A percentile compares a stretch with the other conserved stretches of the same genome.
Conservation (phyloP, 2,113 vertebrate species). For the Mola mola region DNA sequence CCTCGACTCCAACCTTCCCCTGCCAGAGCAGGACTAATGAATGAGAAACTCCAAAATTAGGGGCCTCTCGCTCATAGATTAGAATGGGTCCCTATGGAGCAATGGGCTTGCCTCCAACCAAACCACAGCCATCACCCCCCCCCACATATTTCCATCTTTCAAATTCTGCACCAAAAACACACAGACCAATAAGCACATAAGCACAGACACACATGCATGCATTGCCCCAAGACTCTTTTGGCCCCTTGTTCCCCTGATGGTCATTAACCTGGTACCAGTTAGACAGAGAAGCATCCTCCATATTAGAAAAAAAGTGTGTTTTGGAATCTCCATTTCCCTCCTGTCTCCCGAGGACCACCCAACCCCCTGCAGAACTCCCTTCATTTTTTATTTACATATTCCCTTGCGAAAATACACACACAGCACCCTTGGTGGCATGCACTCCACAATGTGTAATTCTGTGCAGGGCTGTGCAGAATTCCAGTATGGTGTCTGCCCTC, state of each 20-base stretch:
- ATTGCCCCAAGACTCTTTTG: slow-evolving; percentile 56
- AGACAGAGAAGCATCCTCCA: slow-evolving; percentile 56
- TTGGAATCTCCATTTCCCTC: slow-evolving; percentile 47
- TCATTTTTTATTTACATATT: slow-evolving; percentile 57
- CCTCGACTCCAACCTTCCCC: slow-evolving; percentile 37
- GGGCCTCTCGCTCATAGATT: slow-evolving; percentile 70
- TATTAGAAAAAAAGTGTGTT: slow-evolving; percentile 66
- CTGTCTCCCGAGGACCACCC: slow-evolving; percentile 42
- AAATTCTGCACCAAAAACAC: slow-evolving; percentile 58
- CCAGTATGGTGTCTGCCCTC: slow-evolving; percentile 13
- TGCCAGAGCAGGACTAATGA: slow-evolving; percentile 72
- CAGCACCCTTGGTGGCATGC: slow-evolving; percentile 29
- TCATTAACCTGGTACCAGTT: slow-evolving; percentile 75
- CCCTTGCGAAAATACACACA: slow-evolving; percentile 26
- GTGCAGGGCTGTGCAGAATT: slow-evolving; percentile 34
- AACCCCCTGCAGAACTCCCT: slow-evolving; percentile 19
- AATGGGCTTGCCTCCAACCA: slow-evolving; percentile 63
- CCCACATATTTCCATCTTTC: slow-evolving; percentile 59
- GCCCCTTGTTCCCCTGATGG: slow-evolving; percentile 71
- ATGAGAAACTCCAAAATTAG: slow-evolving; percentile 77
- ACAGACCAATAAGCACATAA: slow-evolving; percentile 30
- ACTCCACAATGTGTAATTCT: slow-evolving; percentile 29
- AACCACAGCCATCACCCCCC: slow-evolving; percentile 38
- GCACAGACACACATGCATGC: slow-evolving; percentile 20
- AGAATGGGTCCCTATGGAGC: slow-evolving; percentile 72